phyloP scores from a whole-genome alignment of 1,140 invertebrate species.

The Euwallacea fornicatus region DNA sequence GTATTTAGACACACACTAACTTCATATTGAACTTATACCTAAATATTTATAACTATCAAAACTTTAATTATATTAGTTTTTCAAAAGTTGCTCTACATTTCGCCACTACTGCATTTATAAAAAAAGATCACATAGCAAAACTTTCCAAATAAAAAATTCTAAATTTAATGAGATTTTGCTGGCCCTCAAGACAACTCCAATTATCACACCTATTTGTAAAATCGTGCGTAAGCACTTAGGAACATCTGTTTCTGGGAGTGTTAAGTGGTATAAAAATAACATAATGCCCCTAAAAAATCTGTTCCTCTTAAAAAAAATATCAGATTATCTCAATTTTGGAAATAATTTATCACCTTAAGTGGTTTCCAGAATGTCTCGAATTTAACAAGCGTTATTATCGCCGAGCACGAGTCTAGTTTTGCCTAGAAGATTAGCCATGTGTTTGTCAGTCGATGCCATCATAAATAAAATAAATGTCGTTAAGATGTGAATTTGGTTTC shows the following conservation, averaged over 20 bases:
- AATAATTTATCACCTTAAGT: slow-evolving; percentile 17
- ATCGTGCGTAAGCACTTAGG: neutral
- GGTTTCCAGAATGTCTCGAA: slow-evolving; percentile 13
- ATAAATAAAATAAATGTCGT: no score
- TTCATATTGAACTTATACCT: no score
- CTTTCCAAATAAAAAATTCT: no score
- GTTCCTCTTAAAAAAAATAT: neutral
- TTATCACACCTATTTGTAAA: slow-evolving; percentile 14
- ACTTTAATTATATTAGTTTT: no score
- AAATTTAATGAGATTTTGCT: neutral
- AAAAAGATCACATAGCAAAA: no score
- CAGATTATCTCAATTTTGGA: slow-evolving; percentile 14
- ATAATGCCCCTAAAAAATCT: neutral
- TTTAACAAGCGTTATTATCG: slow-evolving; percentile 1
- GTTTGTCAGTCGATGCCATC: no score
- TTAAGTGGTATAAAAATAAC: slow-evolving; percentile 8
- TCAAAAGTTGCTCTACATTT: no score
- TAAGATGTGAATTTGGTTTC: no score
- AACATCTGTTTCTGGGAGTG: slow-evolving; percentile 3
- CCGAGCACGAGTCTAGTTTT: slow-evolving; percentile 2
- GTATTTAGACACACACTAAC: no score
- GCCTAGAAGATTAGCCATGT: neutral
- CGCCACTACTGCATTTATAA: no score
- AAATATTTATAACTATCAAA: no score
- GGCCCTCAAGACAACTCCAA: neutral